Base-by-base conservation (phyloP, 2,113 vertebrate genomes). In the Potamarius usumacintae region DNA sequence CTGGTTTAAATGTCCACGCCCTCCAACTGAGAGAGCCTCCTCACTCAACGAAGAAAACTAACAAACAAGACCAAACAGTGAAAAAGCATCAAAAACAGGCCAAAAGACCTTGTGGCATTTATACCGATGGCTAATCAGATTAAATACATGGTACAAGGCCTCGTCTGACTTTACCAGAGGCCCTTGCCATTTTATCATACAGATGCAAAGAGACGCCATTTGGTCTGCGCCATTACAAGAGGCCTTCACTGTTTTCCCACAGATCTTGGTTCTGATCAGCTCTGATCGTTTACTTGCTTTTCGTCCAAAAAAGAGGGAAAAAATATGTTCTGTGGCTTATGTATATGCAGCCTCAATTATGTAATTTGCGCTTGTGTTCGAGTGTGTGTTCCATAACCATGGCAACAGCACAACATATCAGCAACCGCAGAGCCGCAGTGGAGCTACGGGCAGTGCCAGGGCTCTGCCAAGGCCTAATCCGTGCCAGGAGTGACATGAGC, bases 401-500 rank as follows among this genome's bases (percentile, higher is more conserved):
- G 92, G 94, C 91, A 95, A 96, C 95, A 86, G 91, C 93, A 94
- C 90, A 96, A 96, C 95, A 96, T 95, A 94, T 95, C 94, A 90
- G 91, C 92, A 89, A 93, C 94, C 92, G 85, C 94, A 94, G 94
- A 94, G 92, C 92, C 90, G 79, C 93, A 84, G 87, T 89, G 92
- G 92, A 92, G 94, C 94, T 91, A 86, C 87, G 84, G 94, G 94
- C 93, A 88, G 86, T 89, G 94, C 92, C 93, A 91, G 93, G 89
- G 90, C 92, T 88, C 89, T 94, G 94, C 94, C 94, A 95, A 93
- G 92, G 90, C 92, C 91, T 94, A 94, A 95, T 95, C 95, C 92
- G 91, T 92, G 94, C 94, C 94, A 95, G 93, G 93, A 94, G 94
- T 94, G 94, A 94, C 94, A 93, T 93, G 94, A 93, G 91, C 82